phyloP scores from a whole-genome alignment of 1,140 invertebrate species.

The Drosophila mayri region DNA sequence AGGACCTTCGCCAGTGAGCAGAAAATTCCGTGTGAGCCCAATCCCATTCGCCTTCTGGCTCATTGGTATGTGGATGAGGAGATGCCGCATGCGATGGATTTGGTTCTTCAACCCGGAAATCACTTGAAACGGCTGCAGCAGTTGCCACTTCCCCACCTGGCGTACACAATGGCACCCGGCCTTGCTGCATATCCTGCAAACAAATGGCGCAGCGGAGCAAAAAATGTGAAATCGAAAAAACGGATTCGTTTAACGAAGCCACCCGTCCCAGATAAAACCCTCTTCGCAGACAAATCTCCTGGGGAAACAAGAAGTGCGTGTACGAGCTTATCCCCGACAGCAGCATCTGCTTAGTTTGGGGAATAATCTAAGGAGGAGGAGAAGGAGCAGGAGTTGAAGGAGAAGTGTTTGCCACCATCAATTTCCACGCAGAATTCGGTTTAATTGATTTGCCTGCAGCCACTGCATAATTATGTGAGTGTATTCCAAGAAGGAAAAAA shows the following conservation, averaged over 20 bases:
- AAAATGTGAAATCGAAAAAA: slow-evolving; percentile 12
- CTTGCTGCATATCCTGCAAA: slow-evolving; percentile 22
- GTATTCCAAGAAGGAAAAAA: slow-evolving; percentile 14
- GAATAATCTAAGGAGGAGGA: not conserved
- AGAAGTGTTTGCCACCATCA: not conserved
- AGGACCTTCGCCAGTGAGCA: slow-evolving; percentile 28
- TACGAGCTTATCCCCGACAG: not conserved
- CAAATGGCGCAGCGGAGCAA: not conserved
- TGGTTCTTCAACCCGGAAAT: slow-evolving; percentile 58
- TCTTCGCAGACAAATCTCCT: slow-evolving; percentile 1
- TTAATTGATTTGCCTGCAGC: slow-evolving; percentile 61
- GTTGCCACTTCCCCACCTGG: slow-evolving; percentile 34
- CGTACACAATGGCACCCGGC: slow-evolving; percentile 24
- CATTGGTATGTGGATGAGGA: slow-evolving; percentile 64
- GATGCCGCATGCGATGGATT: slow-evolving; percentile 39
- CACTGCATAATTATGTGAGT: slow-evolving; percentile 51
- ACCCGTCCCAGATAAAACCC: slow-evolving; percentile 3
- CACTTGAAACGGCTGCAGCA: slow-evolving; percentile 58
- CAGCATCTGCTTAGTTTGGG: slow-evolving; percentile 10
- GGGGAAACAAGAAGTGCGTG: slow-evolving; percentile 18
- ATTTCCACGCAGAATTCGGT: slow-evolving; percentile 23
- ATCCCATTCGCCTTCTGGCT: slow-evolving; percentile 27
- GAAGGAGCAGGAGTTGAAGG: not conserved
- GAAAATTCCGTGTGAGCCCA: slow-evolving; percentile 13
- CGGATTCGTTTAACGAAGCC: slow-evolving; percentile 30